Conservation (phyloP, 2,797 vertebrate species). For the Picus viridis region DNA sequence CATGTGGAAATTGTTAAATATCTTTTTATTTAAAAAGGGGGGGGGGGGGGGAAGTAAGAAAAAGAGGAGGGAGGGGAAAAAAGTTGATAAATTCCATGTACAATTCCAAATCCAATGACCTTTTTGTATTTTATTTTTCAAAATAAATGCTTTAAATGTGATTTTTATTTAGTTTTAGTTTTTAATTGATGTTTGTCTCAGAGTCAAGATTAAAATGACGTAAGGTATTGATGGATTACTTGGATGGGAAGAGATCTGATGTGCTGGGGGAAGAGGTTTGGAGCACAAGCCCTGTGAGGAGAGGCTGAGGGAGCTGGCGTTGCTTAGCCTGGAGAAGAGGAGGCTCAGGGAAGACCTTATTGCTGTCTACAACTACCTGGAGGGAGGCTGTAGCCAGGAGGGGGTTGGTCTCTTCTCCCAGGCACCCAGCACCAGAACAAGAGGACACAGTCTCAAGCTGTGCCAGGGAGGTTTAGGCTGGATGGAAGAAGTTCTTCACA, state of each 20-base stretch:
- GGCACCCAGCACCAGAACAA: too few relatives aligned
- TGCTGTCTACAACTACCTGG: too few relatives aligned
- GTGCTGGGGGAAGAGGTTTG: too few relatives aligned
- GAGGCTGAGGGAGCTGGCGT: too few relatives aligned
- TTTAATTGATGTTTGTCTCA: background rate
- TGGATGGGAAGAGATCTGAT: background rate
- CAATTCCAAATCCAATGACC: conserved; percentile 78
- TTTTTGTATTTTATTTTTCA: conserved; percentile 90
- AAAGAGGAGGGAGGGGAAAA: background rate
- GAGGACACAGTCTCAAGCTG: too few relatives aligned
- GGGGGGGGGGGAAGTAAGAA: background rate
- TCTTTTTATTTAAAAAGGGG: conserved; percentile 77
- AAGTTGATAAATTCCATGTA: conserved; percentile 72
- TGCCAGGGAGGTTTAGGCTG: too few relatives aligned
- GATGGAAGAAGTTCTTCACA: too few relatives aligned
- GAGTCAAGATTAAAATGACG: background rate
- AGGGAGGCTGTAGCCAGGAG: too few relatives aligned
- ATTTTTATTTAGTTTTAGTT: background rate
- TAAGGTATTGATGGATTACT: background rate
- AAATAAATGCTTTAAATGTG: conserved; percentile 86
- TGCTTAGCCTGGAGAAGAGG: too few relatives aligned
- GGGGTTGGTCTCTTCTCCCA: too few relatives aligned
- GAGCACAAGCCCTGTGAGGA: too few relatives aligned
- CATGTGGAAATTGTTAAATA: conserved; percentile 71
- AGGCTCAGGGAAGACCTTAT: too few relatives aligned